Base-by-base conservation (phyloP, 2,888 invertebrate species). In the Hemaris fuciformis region DNA sequence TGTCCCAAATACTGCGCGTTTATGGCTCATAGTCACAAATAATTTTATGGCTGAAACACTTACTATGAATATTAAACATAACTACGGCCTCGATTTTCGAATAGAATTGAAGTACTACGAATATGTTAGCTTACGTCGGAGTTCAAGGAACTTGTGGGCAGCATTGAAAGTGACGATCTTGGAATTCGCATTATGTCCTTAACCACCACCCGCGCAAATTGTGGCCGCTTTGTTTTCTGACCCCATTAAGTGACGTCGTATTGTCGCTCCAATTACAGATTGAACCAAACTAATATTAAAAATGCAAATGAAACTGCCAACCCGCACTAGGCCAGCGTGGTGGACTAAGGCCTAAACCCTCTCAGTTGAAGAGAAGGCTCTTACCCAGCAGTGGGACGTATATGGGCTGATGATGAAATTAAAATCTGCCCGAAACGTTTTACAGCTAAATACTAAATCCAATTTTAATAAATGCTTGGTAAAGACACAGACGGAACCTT, bases 81-180 rank as follows among this genome's bases (percentile, higher is more conserved):
- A 69, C 68, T 65, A 66, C 62, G 66, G 62, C 59, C 61, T 62
- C 63, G 61, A 64, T 67, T 68, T 71, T 68, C 69, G 63, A 68
- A 71, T 60, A 63, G 56, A 59, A 48, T 57, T 31, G 48, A 41
- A 62, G 53, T 53, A 31, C 18, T 53, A 18, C 59, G 58, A 22
- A 66, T 64, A 62, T 62, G 63, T 64, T 59, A 60, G 64, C 65
- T 13, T 61, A 60, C 59, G 61, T 53, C 57, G 56, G 62, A 63
- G 66, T 64, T 67, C 66, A 66, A 69, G 67, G 64, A 65, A 69
- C 62, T 62, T 25, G 57, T 45, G 57, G 57, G 57, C 57, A 57
- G 38, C 38, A 46, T 62, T 46, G 38, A 62, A 48, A 43, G 43
- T 60, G 60, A 60, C 18, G 60, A 18, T 31, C 53, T 25, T 34